A percentile compares a stretch with the other conserved stretches of the same genome.
These are phyloP conservation scores for Stichopus chloronotus DNA, from an alignment of 35 echinoderm and acorn worm species.

Conservation along the genomic window DNA sequence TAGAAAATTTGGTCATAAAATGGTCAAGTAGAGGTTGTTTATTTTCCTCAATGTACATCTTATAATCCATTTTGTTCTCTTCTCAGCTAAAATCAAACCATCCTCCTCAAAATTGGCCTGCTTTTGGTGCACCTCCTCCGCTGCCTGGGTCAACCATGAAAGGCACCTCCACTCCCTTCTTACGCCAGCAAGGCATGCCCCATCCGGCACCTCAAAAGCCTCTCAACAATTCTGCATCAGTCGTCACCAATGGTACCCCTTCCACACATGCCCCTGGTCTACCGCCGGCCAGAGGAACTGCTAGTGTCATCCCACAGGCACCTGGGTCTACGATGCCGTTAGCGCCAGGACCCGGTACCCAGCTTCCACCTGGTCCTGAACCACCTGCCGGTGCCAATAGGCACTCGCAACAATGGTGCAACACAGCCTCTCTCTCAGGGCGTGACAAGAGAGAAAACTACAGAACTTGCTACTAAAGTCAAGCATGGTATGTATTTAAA, in stretches of 20 bases:
- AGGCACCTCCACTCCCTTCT: not conserved
- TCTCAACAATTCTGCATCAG: not conserved
- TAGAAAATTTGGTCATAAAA: too few relatives aligned
- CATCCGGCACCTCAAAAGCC: not conserved
- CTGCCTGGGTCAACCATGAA: not conserved
- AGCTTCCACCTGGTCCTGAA: not conserved
- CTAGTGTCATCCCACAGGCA: not conserved
- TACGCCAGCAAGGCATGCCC: not conserved
- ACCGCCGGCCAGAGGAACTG: not conserved
- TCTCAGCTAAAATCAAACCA: not conserved
- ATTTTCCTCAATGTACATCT: not conserved
- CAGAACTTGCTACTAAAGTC: not conserved
- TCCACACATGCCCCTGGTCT: not conserved
- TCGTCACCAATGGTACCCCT: not conserved
- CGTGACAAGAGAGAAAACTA: not conserved
- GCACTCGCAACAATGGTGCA: not conserved
- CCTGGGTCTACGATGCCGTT: conserved; percentile 29
- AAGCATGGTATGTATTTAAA: not conserved
- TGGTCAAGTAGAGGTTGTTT: too few relatives aligned
- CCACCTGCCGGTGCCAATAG: not conserved
- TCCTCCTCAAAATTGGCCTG: not conserved
- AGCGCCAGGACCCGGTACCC: not conserved
- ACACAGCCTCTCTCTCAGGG: not conserved
- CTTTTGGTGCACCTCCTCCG: not conserved
- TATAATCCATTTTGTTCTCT: not conserved